Base-by-base conservation (phyloP, 2,888 invertebrate genomes). In the Conomelus anceps region DNA sequence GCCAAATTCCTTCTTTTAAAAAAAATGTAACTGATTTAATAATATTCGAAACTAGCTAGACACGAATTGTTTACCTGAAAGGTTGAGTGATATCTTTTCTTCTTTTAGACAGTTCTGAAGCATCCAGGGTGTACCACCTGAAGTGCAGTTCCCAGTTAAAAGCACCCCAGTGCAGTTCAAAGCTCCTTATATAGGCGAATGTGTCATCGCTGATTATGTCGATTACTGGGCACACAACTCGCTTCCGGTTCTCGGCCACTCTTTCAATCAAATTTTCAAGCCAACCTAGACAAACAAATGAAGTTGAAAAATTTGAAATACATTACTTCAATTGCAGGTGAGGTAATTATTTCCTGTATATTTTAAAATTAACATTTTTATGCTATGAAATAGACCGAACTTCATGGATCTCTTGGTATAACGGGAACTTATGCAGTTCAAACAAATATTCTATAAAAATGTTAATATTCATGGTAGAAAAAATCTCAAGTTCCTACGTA, bases 121-220 rank as follows among this genome's bases (percentile, higher is more conserved):
- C 93, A 0, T 94, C 96, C 0, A 97, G 95, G 89, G 97, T 96
- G 91, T 97, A 96, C 97, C 97, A 97, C 23, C 97, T 94, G 92
- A 97, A 99, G 93, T 99, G 99, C 22, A 99, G 94, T 91, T 98
- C 97, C 99, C 99, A 99, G 93, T 99, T 99, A 93, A 99, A 99
- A 0, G 98, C 99, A 3, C 99, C 99, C 97, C 98, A 98, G 92
- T 99, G 99, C 87, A 99, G 95, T 93, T 99, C 99, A 91, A 98
- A 98, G 90, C 98, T 98, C 92, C 98, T 97, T 1, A 97, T 97
- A 93, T 99, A 99, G 41, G 98, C 98, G 92, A 99, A 97, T 1
- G 98, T 98, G 92, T 99, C 98, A 92, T 99, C 98, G 90, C 98
- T 98, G 86, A 99, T 97, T 22, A 99, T 98, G 93, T 98, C 98